Conservation (phyloP, 2,888 invertebrate genomes). For the Iselma pallidipennis region DNA sequence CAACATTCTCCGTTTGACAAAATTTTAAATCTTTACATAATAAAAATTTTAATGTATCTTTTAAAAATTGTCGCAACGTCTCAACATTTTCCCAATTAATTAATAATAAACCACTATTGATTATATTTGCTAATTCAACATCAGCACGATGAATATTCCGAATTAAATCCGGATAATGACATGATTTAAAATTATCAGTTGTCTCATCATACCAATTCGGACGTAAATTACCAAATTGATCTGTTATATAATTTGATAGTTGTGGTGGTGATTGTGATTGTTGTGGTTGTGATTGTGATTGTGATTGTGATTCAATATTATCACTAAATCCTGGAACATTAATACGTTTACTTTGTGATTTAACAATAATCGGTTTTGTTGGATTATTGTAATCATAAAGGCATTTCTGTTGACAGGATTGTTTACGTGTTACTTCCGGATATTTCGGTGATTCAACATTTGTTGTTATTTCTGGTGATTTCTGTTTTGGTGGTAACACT, state of each 20-base stretch:
- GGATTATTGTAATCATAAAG: constrained; percentile 69
- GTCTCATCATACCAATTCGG: constrained; percentile 64
- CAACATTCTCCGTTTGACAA: constrained; percentile 84
- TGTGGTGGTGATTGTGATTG: constrained; percentile 5
- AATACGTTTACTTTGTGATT: constrained; percentile 56
- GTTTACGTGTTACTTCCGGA: constrained; percentile 21
- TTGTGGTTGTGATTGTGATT: constrained; percentile 36
- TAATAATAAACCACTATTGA: constrained; percentile 64
- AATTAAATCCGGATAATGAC: constrained; percentile 65
- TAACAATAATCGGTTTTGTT: constrained; percentile 73
- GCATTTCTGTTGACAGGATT: constrained; percentile 54
- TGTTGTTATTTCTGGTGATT: neutral
- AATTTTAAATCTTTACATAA: constrained; percentile 81
- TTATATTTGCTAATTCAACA: constrained; percentile 67
- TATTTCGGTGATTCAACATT: constrained; percentile 22
- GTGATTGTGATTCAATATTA: constrained; percentile 33
- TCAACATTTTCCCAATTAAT: constrained; percentile 70
- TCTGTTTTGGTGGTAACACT: constrained; percentile 44
- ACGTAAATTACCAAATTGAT: constrained; percentile 59
- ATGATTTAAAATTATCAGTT: constrained; percentile 64
- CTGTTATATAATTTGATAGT: constrained; percentile 45
- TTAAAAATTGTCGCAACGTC: constrained; percentile 66
- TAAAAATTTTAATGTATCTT: constrained; percentile 69
- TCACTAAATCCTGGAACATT: constrained; percentile 51
- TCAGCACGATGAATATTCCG: constrained; percentile 71